These are phyloP conservation scores for Microplitis demolitor DNA, from an alignment of 1,140 invertebrate genomes.

Conservation along the genomic window DNA sequence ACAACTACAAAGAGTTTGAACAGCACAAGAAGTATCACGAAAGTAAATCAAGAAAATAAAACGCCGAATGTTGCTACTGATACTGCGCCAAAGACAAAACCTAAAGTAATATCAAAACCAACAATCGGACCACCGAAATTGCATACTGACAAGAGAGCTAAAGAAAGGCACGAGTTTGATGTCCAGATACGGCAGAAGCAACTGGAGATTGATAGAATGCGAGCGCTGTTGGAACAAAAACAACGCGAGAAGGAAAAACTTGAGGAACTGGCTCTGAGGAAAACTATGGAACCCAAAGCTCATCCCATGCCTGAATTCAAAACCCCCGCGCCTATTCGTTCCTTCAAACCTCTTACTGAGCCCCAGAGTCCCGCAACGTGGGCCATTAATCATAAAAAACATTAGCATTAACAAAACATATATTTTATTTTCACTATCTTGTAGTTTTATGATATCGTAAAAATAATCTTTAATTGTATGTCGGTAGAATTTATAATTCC, in stretches of 20 bases:
- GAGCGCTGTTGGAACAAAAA: slow-evolving; percentile 27
- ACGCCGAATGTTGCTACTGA: not conserved
- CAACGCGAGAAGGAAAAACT: slow-evolving; percentile 27
- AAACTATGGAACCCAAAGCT: not conserved
- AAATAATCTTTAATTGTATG: too few relatives aligned
- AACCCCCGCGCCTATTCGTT: not conserved
- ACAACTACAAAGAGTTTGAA: not conserved
- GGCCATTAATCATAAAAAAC: too few relatives aligned
- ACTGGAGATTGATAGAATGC: slow-evolving; percentile 28
- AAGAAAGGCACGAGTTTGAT: slow-evolving; percentile 34
- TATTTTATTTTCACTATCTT: too few relatives aligned
- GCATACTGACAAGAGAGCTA: slow-evolving; percentile 34
- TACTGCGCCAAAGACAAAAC: not conserved
- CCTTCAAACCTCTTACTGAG: not conserved
- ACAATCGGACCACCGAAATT: slow-evolving; percentile 11
- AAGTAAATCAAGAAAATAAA: not conserved
- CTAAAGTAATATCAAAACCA: not conserved
- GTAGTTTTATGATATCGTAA: too few relatives aligned
- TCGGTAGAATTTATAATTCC: too few relatives aligned
- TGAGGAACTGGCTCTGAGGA: slow-evolving; percentile 22
- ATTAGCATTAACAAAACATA: too few relatives aligned
- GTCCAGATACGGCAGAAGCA: slow-evolving; percentile 35
- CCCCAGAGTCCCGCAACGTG: not conserved
- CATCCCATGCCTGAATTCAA: slow-evolving; percentile 3
- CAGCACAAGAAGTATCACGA: not conserved